Percentiles rank a stretch among this genome's conserved stretches.
phyloP scores from a whole-genome alignment of 2,888 invertebrate genomes.

The Parthenolecanium corni region DNA sequence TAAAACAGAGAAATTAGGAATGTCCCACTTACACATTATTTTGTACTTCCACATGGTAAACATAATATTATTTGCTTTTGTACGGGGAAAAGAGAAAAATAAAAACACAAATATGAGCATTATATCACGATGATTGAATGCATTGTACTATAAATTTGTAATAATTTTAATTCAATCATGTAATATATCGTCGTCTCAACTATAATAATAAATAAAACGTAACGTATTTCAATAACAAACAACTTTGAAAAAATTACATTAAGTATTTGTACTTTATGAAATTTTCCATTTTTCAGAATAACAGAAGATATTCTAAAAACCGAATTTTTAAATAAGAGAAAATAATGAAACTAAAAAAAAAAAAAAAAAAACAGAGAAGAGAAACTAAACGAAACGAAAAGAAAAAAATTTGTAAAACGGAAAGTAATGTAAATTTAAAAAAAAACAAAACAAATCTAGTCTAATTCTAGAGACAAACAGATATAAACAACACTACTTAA shows the following conservation, averaged over 20 bases:
- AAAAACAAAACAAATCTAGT: no score
- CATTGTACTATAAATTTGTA: constrained; percentile 26
- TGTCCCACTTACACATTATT: constrained; percentile 27
- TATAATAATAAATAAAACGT: constrained; percentile 23
- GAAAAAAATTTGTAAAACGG: neutral
- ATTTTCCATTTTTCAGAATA: constrained; percentile 12
- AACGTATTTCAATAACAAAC: constrained; percentile 25
- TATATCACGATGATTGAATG: constrained; percentile 26
- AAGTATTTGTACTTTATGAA: constrained; percentile 26
- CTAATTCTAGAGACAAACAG: no score
- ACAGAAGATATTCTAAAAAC: constrained; percentile 8
- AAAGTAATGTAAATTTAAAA: no score
- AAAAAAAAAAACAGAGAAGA: neutral
- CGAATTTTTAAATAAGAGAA: neutral
- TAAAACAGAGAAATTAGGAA: constrained; percentile 25
- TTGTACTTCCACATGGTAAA: constrained; percentile 28
- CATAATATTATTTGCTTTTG: constrained; percentile 10
- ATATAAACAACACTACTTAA: no score
- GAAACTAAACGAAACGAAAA: constrained; percentile 1
- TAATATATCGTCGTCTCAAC: constrained; percentile 26
- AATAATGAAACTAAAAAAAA: constrained; percentile 8
- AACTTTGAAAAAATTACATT: constrained; percentile 27
- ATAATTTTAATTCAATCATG: constrained; percentile 20
- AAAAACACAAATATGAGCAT: constrained; percentile 17
- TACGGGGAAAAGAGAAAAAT: constrained; percentile 9